Evolutionary conservation across 2,888 invertebrate genomes (phyloP), one percentile per base, ranked within the genome.

Genomic region (Esperia sulphurella): DNA sequence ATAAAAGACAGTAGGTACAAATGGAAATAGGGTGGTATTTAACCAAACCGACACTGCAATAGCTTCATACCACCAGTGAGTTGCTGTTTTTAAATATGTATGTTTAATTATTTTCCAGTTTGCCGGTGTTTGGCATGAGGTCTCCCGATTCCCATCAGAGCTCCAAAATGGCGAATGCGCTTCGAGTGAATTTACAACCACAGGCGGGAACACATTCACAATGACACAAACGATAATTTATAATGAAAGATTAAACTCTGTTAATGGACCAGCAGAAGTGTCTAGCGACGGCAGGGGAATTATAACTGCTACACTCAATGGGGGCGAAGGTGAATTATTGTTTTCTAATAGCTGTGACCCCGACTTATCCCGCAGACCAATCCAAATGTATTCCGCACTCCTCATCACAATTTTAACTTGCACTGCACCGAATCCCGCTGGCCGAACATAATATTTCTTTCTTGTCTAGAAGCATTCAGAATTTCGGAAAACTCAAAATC

Each of bases 61-160:
- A 5, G 21, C 3, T 21, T 5, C 21, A 21, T 3, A 21, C 21
- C 21, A 21, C 21, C 5, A 21, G 21, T 21, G 2, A 21, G 21
- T 21, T 21, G 5, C 21, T 5, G 5, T 21, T 21, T 21, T 21
- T 31, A 5, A 9, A 31, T 31, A 31, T 31, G 35, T 9, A 12
- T 5, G 21, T 33, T 37, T 28, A 30, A 14, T 28, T 39, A n/a
- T 38, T 37, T 56, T 61, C 8, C 61, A 89, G 88, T 88, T 86
- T 45, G n/a, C 63, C 3, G 87, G 84, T 0, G 52, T 59, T 0
- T 89, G 89, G 89, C 68, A 79, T 44, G 87, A 88, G 61, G 55
- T 75, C 1, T 67, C 79, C 0, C 66, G 84, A 1, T 87, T 76
- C 69, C 88, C 89, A 0, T 83, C 84, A 4, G 72, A 71, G 10